Base-by-base conservation (phyloP, 2,888 invertebrate species). In the Caprella mutica region DNA sequence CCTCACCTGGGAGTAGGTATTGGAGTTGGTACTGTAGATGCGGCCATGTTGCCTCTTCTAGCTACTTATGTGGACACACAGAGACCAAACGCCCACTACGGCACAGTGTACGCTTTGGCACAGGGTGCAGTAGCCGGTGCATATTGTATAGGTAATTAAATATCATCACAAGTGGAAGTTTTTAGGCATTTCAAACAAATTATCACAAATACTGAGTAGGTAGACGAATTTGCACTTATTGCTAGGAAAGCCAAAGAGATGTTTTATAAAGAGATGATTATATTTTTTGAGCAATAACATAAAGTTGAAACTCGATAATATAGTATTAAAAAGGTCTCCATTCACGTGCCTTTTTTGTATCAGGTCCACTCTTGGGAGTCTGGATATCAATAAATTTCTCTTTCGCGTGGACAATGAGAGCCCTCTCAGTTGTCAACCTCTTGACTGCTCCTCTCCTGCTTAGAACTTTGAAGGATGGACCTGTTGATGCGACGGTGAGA, bases 41-140 rank as follows among this genome's bases (percentile, higher is more conserved):
- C 86, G 0, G 83, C 86, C 26, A 71, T 89, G 55, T 85, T 86
- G 59, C 88, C 88, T 0, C 73, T 86, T 19, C 69, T 89, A 60
- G 88, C 87, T 1, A 78, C 80, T 54, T 74, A 87, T 58, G 86
- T 86, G 3, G 76, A 71, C 54, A 83, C 70, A 12, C 48, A 30
- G 29, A 70, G 73, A 61, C 77, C 78, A 64, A 74, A 75, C 65
- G 78, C 78, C n/a, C 79, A 80, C 66, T 86, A 86, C 70, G 85
- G 85, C 3, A 80, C 81, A 1, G 82, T 86, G n/a, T 89, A 88
- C 70, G 84, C 88, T 52, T 78, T 89, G 55, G 86, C 86, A 68
- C 88, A 89, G 74, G 81, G 82, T 17, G 82, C 87, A 4, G 86
- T 87, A 43, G 84, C 86, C 67, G 73, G 87, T 48, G 87, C 87